Conservation (phyloP, 2,797 vertebrate species). For the Ibycter americanus region DNA sequence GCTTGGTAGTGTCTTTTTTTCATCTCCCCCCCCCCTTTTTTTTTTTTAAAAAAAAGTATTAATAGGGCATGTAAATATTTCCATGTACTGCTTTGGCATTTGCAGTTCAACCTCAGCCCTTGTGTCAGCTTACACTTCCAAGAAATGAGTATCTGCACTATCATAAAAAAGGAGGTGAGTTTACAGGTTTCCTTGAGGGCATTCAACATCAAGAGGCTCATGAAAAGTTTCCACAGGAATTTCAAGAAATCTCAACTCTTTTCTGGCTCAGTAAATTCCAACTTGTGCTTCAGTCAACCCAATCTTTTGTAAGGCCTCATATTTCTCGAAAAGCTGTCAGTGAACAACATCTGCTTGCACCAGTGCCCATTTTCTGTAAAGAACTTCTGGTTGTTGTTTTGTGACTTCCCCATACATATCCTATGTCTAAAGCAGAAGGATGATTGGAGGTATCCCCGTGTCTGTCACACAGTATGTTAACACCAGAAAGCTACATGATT, state of each 20-base stretch:
- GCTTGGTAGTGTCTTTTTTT: background rate
- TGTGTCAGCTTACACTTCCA: background rate
- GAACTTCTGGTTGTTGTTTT: background rate
- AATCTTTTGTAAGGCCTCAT: background rate
- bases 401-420: background rate
- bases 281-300: background rate
- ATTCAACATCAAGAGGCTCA: background rate
- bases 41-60: background rate
- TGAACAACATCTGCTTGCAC: background rate
- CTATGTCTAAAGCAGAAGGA: background rate
- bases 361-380: background rate
- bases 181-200: background rate
- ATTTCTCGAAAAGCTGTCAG: background rate
- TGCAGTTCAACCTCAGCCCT: background rate
- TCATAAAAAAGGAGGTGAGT: background rate
- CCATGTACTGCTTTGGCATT: background rate
- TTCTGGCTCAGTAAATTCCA: background rate
- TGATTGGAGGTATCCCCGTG: background rate
- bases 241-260: background rate
- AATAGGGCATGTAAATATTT: background rate
- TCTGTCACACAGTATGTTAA: background rate
- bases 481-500: background rate
- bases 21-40: accelerated
- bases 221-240: constrained; percentile 4
- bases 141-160: background rate